Base-by-base conservation (phyloP, 1,140 invertebrate genomes). In the Papilio dardanus region DNA sequence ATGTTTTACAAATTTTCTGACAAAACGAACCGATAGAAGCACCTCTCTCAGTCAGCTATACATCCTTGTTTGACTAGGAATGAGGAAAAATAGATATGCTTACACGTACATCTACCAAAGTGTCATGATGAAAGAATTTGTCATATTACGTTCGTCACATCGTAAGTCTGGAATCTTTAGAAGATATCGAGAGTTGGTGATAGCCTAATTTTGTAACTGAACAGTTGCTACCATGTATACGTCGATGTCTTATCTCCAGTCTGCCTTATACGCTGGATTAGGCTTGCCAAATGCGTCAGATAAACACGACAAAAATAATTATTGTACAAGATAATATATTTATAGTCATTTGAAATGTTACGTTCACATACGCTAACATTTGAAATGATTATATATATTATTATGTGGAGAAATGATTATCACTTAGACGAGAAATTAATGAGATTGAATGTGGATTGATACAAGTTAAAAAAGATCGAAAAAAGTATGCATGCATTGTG, bases 201-300 rank as follows among this genome's bases (percentile, higher is more conserved):
- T 69, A 69, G 67, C 67, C 67, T 69, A 69, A 69, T 69, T 69
- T 69, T 42, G 21, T 42, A 24, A 54, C 31, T 67, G 65, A 77
- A 71, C 71, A 28, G 58, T 78, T 62, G 76, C 74, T 76, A 78
- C 74, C 69, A 74, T 71, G 58, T 76, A 50, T 31, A 37, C 35
- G 58, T 66, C 68, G 79, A 81, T 77, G 65, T 42, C 75, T 86
- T 86, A 86, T 88, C 84, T 78, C 6, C 31, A 76, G 77, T 75
- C 78, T 77, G 71, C 78, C 83, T 79, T 79, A 76, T 79, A 76
- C 71, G 75, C 74, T 69, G 80, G 82, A 82, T 84, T 81, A 83
- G 62, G 73, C 74, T 35, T 82, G 79, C 86, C 84, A 86, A 85
- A 86, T 84, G 82, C 80, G 77, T 37, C 50, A 78, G 84, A 88